Conservation (phyloP, 2,797 vertebrate genomes). For the Paratrypauchen microcephalus region DNA sequence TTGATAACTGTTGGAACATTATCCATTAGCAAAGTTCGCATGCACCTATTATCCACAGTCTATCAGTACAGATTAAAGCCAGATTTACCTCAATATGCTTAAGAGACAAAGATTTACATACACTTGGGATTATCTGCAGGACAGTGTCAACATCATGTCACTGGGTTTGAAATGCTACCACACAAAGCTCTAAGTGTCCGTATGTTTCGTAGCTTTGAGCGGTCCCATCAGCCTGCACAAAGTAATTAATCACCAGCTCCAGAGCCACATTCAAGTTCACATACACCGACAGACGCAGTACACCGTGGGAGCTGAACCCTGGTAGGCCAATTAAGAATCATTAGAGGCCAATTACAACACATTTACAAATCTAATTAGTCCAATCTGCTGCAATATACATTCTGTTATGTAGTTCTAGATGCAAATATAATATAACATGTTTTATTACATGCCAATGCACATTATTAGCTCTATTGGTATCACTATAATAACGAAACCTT, state of each 20-base stretch:
- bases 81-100: background rate
- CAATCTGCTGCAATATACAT: constrained; percentile 24
- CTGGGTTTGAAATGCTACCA: constrained; percentile 15
- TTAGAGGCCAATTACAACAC: constrained; percentile 47
- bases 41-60: background rate
- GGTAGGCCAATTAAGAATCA: constrained; percentile 50
- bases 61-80: constrained; percentile 16
- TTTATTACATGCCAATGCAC: too few relatives aligned
- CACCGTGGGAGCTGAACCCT: constrained; percentile 43
- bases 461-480: too few relatives aligned
- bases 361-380: constrained; percentile 39
- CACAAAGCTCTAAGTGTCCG: constrained; percentile 30
- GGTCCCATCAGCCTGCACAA: constrained; percentile 35
- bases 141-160: constrained; percentile 17
- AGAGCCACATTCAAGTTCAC: constrained; percentile 23
- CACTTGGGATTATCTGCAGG: constrained; percentile 12
- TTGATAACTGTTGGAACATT: constrained; percentile 11
- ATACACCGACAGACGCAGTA: constrained; percentile 27
- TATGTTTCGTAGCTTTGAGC: constrained; percentile 13
- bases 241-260: constrained; percentile 48
- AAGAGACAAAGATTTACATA: constrained; percentile 4
- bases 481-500: too few relatives aligned
- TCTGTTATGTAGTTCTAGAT: background rate
- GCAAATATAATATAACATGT: constrained; percentile 4
- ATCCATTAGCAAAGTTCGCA: constrained; percentile 10